Evolutionary conservation across 2,888 invertebrate genomes (phyloP), one percentile per base, ranked within the genome.

Genomic region (Nomada fucata): DNA sequence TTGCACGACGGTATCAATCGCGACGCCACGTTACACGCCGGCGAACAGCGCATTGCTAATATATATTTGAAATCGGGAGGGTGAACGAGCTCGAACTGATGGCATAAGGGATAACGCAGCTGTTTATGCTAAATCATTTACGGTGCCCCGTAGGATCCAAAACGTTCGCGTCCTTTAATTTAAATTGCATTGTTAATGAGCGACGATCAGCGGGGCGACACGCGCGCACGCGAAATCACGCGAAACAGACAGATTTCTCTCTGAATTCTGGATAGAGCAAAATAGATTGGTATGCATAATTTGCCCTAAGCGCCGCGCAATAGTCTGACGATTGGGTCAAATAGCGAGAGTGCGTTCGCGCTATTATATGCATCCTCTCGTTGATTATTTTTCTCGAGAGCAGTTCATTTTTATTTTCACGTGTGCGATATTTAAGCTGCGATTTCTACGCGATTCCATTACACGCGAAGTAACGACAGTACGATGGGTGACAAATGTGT

Each of bases 171-270:
- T 26, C 65, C 65, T 50, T 65, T 76, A 64, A 76, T 71, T 71
- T 42, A 76, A 65, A 72, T 72, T n/a, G 64, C 65, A 76, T 76
- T 60, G 71, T 29, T 65, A 76, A 76, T 53, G 53, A 71, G 44
- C 55, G 64, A 72, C 42, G 4, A 42, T 52, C 67, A 10, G 10
- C 50, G 9, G 2, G 53, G 1, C 3, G n/a, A 29, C 18, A 9
- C 47, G n/a, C 20, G 42, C 44, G 61, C 55, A 18, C 42, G 44
- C 9, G n/a, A 60, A 60, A 60, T 73, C 72, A 47, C 18, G 4
- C 23, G n/a, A 53, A 61, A 50, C 55, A 57, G 36, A 36, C 36
- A 36, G 36, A 36, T 60, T 60, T 61, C 20, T n/a, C 70, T 36
- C 42, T 13, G 3, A 13, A 18, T 9, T 20, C 52, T 50, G 42